Base-by-base conservation (phyloP, 2,888 invertebrate species). In the Cybosia mesomella region DNA sequence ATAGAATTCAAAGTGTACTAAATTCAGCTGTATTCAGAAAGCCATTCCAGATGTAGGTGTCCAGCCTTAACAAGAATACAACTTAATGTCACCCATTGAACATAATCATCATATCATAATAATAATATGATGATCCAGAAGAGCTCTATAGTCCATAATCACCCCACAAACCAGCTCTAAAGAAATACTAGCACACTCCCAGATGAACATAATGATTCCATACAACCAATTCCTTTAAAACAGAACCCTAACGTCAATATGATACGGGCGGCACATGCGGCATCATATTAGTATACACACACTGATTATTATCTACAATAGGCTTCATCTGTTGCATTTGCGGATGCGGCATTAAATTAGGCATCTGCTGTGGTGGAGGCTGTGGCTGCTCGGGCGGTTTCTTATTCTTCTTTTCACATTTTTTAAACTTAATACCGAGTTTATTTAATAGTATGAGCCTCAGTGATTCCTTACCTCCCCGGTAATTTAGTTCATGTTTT, bases 391-490 rank as follows among this genome's bases (percentile, higher is more conserved):
- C 92, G 0, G 90, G 91, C 0, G 91, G 92, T 72, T 92, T 92
- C 65, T 93, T 93, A 80, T 90, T 93, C 76, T 94, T 94, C 77
- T 94, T 94, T 77, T 94, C 94, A 43, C 94, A 93, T 76, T 94
- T 94, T 79, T 94, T 94, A 82, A 94, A 94, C 77, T 94, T 94
- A 77, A 94, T 94, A 67, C 94, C 94, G 18, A 94, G 80, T 77
- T 94, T 94, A 80, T 95, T 94, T 66, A 93, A 82, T 61, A 95
- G 80, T 82, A 95, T 95, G 84, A 94, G 83, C 75, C 94, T 83
- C 32, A 95, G 73, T 22, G 94, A 94, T 74, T 94, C 94, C 64
- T 94, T 94, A 0, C 94, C 94, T 0, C 94, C 94, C 9, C 89
- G 82, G 68, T 93, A 95, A 68, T 94, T 93, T 0, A 95, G 66